Evolutionary conservation across 2,888 invertebrate species (phyloP).

Genomic region (Incurvaria masculella): DNA sequence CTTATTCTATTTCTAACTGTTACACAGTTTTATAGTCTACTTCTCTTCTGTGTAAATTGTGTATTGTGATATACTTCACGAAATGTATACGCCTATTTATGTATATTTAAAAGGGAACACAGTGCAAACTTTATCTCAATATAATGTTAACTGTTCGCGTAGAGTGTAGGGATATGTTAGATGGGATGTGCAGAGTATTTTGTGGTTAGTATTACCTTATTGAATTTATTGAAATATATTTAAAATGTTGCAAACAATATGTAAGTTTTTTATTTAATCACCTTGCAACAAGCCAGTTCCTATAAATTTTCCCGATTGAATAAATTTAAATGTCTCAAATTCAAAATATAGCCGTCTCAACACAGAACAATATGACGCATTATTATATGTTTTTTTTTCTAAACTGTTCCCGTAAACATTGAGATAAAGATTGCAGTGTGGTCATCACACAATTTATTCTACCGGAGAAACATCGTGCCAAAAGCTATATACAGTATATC

Average conservation of each 20-base stretch:
- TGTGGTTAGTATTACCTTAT: slow-evolving; percentile 30
- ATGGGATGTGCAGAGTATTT: slow-evolving; percentile 8
- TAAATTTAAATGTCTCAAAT: slow-evolving; percentile 24
- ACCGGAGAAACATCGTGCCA: slow-evolving; percentile 24
- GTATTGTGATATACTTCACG: slow-evolving; percentile 11
- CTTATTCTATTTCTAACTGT: not conserved
- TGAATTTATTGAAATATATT: slow-evolving; percentile 49
- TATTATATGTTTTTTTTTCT: slow-evolving; percentile 27
- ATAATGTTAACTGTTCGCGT: slow-evolving; percentile 21
- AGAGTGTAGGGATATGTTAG: not conserved
- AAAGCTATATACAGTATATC: too few relatives aligned
- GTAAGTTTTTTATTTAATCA: slow-evolving; percentile 39
- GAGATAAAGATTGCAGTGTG: slow-evolving; percentile 55
- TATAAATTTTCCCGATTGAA: slow-evolving; percentile 29
- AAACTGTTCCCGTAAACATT: slow-evolving; percentile 52
- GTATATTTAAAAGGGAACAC: slow-evolving; percentile 40
- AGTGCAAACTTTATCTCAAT: slow-evolving; percentile 54
- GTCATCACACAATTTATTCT: slow-evolving; percentile 52
- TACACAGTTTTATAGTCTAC: not conserved
- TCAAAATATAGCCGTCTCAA: slow-evolving; percentile 15
- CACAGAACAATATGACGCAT: slow-evolving; percentile 25
- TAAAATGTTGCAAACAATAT: slow-evolving; percentile 47
- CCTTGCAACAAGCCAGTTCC: slow-evolving; percentile 1
- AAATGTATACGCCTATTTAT: slow-evolving; percentile 34
- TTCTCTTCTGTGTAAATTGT: slow-evolving; percentile 5